Evolutionary conservation across 2,797 vertebrate genomes (phyloP).

Genomic region (Hoplostethus mediterraneus): DNA sequence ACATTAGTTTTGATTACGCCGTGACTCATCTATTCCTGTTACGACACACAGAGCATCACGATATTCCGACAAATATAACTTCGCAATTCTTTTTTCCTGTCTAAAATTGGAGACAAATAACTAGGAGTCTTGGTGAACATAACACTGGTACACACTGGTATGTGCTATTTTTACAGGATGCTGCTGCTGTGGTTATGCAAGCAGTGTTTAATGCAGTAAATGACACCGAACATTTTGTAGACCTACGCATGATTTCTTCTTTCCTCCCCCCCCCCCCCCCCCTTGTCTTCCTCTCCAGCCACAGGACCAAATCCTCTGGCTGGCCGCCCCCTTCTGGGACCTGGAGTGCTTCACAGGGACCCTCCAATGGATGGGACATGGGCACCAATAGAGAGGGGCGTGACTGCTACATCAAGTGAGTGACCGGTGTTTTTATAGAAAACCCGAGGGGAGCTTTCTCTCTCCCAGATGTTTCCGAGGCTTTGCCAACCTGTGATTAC

Average conservation of each 20-base stretch:
- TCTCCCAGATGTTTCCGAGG: conserved; percentile 77
- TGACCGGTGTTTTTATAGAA: conserved; percentile 67
- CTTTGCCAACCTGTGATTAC: conserved; percentile 83
- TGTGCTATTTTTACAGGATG: background rate
- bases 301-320: conserved; percentile 94
- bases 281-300: conserved; percentile 79
- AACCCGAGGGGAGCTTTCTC: conserved; percentile 51
- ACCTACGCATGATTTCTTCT: background rate
- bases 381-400: conserved; percentile 94
- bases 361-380: conserved; percentile 98
- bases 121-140: background rate
- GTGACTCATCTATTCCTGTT: conserved; percentile 25
- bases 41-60: conserved; percentile 18
- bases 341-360: conserved; percentile 92
- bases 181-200: background rate
- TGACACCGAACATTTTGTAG: background rate
- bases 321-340: conserved; percentile 93
- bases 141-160: too few relatives aligned
- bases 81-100: background rate
- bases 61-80: conserved; percentile 14
- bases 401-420: conserved; percentile 96
- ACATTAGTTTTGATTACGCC: conserved; percentile 38
- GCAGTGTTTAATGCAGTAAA: conserved; percentile 6
- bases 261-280: background rate
- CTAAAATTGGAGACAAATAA: background rate